phyloP scores from a whole-genome alignment of 2,888 invertebrate species.

The Seira musarum region DNA sequence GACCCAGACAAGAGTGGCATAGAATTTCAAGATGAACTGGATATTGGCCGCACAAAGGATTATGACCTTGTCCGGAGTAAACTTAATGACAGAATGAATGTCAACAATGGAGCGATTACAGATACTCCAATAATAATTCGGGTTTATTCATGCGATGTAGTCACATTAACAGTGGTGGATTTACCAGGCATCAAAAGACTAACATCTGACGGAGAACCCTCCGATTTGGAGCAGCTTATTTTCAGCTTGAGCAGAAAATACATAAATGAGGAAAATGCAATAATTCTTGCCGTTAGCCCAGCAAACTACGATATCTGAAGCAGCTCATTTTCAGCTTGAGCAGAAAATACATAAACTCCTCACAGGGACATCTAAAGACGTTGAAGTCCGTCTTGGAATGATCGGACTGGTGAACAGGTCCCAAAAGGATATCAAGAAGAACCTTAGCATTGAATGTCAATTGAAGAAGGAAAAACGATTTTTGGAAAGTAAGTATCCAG shows the following conservation, averaged over 20 bases:
- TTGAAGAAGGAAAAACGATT: slow-evolving; percentile 95
- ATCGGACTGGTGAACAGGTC: slow-evolving; percentile 99
- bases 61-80: slow-evolving; percentile 93
- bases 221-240: slow-evolving; percentile 76
- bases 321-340: slow-evolving; percentile 76
- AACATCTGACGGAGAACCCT: slow-evolving; percentile 75
- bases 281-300: slow-evolving; percentile 75
- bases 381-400: slow-evolving; percentile 95
- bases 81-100: slow-evolving; percentile 94
- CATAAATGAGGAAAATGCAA: slow-evolving; percentile 74
- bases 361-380: slow-evolving; percentile 94
- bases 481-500: slow-evolving; percentile 96
- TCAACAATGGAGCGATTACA: slow-evolving; percentile 95
- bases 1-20: slow-evolving; percentile 15
- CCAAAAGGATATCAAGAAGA: slow-evolving; percentile 85
- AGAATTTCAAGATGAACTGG: slow-evolving; percentile 7
- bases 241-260: slow-evolving; percentile 76
- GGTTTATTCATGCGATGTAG: slow-evolving; percentile 93
- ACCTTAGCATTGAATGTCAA: slow-evolving; percentile 79
- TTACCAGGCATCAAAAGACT: slow-evolving; percentile 97
- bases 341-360: slow-evolving; percentile 82
- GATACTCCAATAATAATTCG: slow-evolving; percentile 97
- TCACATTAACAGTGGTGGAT: slow-evolving; percentile 94
- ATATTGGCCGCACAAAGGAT: slow-evolving; percentile 81
- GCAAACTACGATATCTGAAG: slow-evolving; percentile 76